These are phyloP conservation scores for Spodoptera exigua DNA, from an alignment of 2,888 invertebrate genomes.

Conservation along the genomic window DNA sequence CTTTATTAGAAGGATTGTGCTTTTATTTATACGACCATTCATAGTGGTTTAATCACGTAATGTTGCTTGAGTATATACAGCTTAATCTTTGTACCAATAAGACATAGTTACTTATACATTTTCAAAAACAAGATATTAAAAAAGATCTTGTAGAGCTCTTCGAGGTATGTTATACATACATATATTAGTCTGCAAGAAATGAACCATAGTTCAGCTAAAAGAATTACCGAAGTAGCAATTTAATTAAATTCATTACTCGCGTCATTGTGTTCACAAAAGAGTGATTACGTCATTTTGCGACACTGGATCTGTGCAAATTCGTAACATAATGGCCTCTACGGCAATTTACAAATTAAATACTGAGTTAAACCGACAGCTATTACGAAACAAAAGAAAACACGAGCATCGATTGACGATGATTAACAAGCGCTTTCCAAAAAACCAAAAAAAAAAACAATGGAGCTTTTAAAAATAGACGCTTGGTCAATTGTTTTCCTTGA, in stretches of 20 bases:
- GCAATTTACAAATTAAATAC: slow-evolving; percentile 69
- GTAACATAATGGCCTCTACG: slow-evolving; percentile 65
- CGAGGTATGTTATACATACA: neutral
- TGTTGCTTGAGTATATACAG: too few relatives aligned
- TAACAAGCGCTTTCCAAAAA: slow-evolving; percentile 53
- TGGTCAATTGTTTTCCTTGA: slow-evolving; percentile 15
- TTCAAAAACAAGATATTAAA: too few relatives aligned
- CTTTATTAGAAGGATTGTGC: too few relatives aligned
- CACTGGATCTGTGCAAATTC: slow-evolving; percentile 65
- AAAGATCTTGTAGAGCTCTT: neutral
- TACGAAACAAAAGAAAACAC: slow-evolving; percentile 64
- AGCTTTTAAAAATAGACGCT: slow-evolving; percentile 41
- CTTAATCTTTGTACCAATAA: too few relatives aligned
- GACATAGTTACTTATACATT: too few relatives aligned
- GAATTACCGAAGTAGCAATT: slow-evolving; percentile 59
- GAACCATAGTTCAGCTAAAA: slow-evolving; percentile 52
- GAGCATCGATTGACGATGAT: slow-evolving; percentile 65
- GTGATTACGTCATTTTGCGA: slow-evolving; percentile 70
- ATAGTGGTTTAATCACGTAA: too few relatives aligned
- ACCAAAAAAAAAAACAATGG: slow-evolving; percentile 41
- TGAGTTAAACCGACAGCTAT: slow-evolving; percentile 60
- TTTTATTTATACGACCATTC: too few relatives aligned
- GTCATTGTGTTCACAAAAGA: slow-evolving; percentile 66
- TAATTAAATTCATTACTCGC: slow-evolving; percentile 66
- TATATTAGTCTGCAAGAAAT: slow-evolving; percentile 24